Conservation (phyloP, 2,888 invertebrate species). For the Bimastos eiseni region DNA sequence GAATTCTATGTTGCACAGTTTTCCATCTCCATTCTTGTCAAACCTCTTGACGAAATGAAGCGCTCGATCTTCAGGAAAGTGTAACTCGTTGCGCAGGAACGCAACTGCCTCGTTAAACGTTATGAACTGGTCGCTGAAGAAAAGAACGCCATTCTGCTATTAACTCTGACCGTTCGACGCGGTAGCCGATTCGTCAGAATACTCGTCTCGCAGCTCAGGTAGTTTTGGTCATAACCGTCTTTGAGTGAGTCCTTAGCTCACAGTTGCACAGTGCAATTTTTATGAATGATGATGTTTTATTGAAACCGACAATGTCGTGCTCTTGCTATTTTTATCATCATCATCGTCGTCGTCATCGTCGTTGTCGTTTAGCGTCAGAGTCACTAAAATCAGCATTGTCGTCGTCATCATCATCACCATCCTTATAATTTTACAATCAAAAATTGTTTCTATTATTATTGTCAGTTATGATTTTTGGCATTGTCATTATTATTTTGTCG, state of each 20-base stretch:
- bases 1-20: slow-evolving; percentile 39
- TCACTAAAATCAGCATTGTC: not conserved
- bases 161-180: too few species aligned
- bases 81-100: slow-evolving; percentile 38
- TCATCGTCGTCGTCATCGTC: not conserved
- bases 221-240: too few species aligned
- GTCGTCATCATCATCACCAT: not conserved
- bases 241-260: too few species aligned
- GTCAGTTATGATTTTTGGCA: too few species aligned
- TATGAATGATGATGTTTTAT: not conserved
- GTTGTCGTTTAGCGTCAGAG: not conserved
- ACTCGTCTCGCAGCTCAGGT: too few species aligned
- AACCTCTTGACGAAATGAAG: slow-evolving; percentile 40
- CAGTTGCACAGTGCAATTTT: not conserved
- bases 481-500: too few species aligned
- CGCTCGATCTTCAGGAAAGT: slow-evolving; percentile 42
- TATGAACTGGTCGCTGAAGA: slow-evolving; percentile 35
- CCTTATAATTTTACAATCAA: too few species aligned
- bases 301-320: not conserved
- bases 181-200: too few species aligned
- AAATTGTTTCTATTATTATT: too few species aligned
- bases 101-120: slow-evolving; percentile 40
- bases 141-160: not conserved
- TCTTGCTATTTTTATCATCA: not conserved
- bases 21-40: slow-evolving; percentile 41